Conservation (phyloP, 2,888 invertebrate species). For the Hemicrepidius hirtus region DNA sequence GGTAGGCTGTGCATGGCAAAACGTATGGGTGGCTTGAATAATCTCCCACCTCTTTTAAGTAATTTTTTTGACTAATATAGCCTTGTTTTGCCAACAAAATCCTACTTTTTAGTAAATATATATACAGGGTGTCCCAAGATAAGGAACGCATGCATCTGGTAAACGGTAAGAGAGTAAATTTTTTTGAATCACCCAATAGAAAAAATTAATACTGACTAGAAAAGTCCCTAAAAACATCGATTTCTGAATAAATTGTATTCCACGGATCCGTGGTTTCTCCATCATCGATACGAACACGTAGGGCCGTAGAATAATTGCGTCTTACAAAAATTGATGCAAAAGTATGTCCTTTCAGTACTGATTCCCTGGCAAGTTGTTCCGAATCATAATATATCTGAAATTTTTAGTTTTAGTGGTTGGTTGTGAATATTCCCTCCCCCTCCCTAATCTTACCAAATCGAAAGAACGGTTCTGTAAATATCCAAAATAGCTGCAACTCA, state of each 20-base stretch:
- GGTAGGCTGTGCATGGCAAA: too few species aligned
- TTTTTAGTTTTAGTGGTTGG: too few species aligned
- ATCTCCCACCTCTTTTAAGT: too few species aligned
- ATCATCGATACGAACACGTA: slow-evolving; percentile 74
- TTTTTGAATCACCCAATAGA: background rate
- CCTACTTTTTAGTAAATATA: too few species aligned
- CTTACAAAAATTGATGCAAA: slow-evolving; percentile 87
- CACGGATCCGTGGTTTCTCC: slow-evolving; percentile 74
- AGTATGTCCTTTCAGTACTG: slow-evolving; percentile 81
- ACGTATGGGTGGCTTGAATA: too few species aligned
- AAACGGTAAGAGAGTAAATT: too few species aligned
- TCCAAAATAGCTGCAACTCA: slow-evolving; percentile 87
- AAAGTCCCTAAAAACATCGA: slow-evolving; percentile 86
- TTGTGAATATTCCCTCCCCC: too few species aligned
- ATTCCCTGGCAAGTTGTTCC: slow-evolving; percentile 78
- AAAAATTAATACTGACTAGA: slow-evolving; percentile 79
- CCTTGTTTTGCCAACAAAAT: too few species aligned
- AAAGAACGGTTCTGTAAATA: slow-evolving; percentile 80
- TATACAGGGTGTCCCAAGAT: too few species aligned
- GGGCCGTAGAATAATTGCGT: slow-evolving; percentile 83
- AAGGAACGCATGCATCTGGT: too few species aligned
- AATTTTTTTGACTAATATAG: too few species aligned
- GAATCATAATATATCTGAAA: slow-evolving; percentile 68
- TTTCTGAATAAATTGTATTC: slow-evolving; percentile 78
- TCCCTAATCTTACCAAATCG: slow-evolving; percentile 77